Evolutionary conservation across 2,797 vertebrate species (phyloP), one percentile per base, ranked within the genome.

Genomic region (Myotis vivesi): DNA sequence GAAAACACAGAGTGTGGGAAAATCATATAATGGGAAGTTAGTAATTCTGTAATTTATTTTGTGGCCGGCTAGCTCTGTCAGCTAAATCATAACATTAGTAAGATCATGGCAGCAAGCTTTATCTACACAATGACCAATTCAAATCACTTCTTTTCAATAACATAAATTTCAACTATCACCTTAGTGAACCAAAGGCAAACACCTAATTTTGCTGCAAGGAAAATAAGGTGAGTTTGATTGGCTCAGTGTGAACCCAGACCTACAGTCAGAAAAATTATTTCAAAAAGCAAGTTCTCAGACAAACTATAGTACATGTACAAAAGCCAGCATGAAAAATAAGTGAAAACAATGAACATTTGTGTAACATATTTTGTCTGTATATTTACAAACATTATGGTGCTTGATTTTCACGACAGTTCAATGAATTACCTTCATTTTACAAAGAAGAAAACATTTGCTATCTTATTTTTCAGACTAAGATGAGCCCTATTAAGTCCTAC

Each of bases 151-250:
- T 91, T 89, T 93, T 72, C 30, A 92, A 7, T 89, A 95, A 53
- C 41, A 76, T 25, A 79, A 68, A 80, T 71, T 69, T 23, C 19
- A 94, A 72, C 57, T 41, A 94, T 79, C n/a, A 51, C 15, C 44
- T 55, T 87, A 87, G 49, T 85, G 44, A 95, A 59, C 41, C 44
- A 93, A 90, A 92, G n/a, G 8, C 19, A 94, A 95, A 90, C 30
- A n/a, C 3, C 2, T 79, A 84, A 93, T 89, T 96, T 91, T 90
- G 1, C 36, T 23, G 41, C 71, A 96, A 69, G 46, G 12, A 5
- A 92, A 88, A 90, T 7, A 28, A 95, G 62, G 38, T 77, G 20
- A 91, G 5, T 44, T 33, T 94, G n/a, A 83, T 25, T 38, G 75
- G 8, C 28, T 80, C 25, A 20, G 11, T 68, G 25, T 1, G 87